Evolutionary conservation across 2,113 vertebrate genomes (phyloP).

Genomic region (Salvelinus alpinus): DNA sequence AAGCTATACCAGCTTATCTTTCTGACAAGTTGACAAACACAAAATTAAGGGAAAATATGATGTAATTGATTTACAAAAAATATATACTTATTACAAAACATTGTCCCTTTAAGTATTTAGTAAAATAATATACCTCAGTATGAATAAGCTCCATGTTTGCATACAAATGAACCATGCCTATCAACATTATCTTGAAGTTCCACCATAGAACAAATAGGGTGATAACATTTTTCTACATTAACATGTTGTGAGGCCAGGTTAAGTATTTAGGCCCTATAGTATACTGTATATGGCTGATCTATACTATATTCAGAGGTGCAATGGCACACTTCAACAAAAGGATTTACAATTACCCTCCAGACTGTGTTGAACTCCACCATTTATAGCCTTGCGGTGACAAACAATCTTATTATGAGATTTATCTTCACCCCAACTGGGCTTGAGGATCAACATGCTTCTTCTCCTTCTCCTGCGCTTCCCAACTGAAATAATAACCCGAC

Average conservation of each 20-base stretch:
- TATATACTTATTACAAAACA: not conserved
- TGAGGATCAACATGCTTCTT: slow-evolving; percentile 68
- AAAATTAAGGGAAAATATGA: not conserved
- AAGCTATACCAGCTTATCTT: not conserved
- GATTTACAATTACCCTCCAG: slow-evolving; percentile 55
- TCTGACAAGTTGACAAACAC: not conserved
- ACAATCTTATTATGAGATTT: slow-evolving; percentile 80
- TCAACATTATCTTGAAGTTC: no score
- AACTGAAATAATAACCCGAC: slow-evolving; percentile 59
- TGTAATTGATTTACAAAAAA: not conserved
- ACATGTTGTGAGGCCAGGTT: no score
- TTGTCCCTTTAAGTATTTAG: not conserved
- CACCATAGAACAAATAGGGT: not conserved
- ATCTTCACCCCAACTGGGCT: slow-evolving; percentile 71
- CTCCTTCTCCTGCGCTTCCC: slow-evolving; percentile 31
- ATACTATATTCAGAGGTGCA: slow-evolving; percentile 11
- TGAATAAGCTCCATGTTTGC: no score
- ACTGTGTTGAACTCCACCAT: slow-evolving; percentile 64
- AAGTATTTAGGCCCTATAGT: no score
- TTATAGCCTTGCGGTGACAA: slow-evolving; percentile 68
- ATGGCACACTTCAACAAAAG: slow-evolving; percentile 30
- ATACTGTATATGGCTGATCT: no score
- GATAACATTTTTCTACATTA: no score
- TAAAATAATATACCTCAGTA: not conserved
- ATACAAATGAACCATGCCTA: no score